Percentiles rank a stretch among this genome's conserved stretches.
phyloP scores from a whole-genome alignment of 2,113 vertebrate genomes.

The Microtus montanus region DNA sequence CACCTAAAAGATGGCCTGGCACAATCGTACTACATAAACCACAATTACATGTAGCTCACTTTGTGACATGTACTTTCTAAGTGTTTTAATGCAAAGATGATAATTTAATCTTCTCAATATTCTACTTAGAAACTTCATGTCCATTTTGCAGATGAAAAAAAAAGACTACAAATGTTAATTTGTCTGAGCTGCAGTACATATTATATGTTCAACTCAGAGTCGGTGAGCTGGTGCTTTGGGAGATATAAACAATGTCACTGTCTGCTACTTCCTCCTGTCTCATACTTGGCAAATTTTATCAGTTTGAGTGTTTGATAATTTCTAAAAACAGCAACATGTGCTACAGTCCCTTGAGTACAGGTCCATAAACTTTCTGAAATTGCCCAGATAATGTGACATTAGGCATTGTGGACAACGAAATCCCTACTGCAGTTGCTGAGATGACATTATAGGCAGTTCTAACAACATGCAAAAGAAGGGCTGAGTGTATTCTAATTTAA shows the following conservation, averaged over 20 bases:
- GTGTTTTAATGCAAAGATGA: not conserved
- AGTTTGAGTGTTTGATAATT: not conserved
- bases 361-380: not conserved
- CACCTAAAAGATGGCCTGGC: not conserved
- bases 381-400: not conserved
- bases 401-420: not conserved
- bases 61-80: not conserved
- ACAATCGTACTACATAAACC: not conserved
- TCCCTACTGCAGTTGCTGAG: not conserved
- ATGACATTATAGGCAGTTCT: not conserved
- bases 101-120: not conserved
- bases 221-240: not conserved
- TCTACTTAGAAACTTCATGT: not conserved
- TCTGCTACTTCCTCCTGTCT: not conserved
- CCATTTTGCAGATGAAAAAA: not conserved
- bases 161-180: not conserved
- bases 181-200: not conserved
- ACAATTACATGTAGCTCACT: not conserved
- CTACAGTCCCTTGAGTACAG: not conserved
- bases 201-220: not conserved
- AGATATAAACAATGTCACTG: not conserved
- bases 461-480: not conserved
- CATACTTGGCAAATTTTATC: not conserved
- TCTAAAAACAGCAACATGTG: not conserved
- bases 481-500: not conserved